Evolutionary conservation across 2,797 vertebrate species (phyloP).

Genomic region (Dicrostonyx torquatus): DNA sequence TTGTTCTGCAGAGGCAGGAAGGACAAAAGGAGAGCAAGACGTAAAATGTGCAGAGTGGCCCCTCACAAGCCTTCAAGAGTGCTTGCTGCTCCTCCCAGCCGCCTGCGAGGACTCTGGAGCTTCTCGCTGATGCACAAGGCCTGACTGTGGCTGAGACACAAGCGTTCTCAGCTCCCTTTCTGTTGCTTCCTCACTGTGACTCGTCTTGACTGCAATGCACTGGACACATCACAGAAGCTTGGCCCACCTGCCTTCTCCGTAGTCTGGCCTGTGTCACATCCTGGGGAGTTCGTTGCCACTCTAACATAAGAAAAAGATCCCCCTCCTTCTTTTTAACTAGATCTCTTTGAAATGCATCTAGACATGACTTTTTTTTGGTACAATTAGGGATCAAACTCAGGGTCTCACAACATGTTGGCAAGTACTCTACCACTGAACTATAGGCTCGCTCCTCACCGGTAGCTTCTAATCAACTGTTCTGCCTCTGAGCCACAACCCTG

Average conservation of each 20-base stretch:
- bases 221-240: not conserved
- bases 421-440: not conserved
- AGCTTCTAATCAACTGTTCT: not conserved
- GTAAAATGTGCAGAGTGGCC: not conserved
- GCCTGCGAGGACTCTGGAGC: accelerated
- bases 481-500: not conserved
- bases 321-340: not conserved
- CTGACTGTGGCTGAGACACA: accelerated
- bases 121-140: accelerated
- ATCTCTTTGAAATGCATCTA: not conserved
- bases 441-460: not conserved
- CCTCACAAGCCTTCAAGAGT: accelerated
- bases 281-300: not conserved
- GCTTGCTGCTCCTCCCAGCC: accelerated
- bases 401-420: not conserved
- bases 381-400: not conserved
- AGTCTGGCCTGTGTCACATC: not conserved
- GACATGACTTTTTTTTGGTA: not conserved
- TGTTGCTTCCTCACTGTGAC: accelerated
- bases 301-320: not conserved
- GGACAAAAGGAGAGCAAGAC: not conserved
- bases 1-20: not conserved
- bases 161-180: accelerated
- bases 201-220: accelerated
- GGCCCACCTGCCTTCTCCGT: accelerated